Evolutionary conservation across 2,113 vertebrate genomes (phyloP).

Genomic region (Desmodus rotundus): DNA sequence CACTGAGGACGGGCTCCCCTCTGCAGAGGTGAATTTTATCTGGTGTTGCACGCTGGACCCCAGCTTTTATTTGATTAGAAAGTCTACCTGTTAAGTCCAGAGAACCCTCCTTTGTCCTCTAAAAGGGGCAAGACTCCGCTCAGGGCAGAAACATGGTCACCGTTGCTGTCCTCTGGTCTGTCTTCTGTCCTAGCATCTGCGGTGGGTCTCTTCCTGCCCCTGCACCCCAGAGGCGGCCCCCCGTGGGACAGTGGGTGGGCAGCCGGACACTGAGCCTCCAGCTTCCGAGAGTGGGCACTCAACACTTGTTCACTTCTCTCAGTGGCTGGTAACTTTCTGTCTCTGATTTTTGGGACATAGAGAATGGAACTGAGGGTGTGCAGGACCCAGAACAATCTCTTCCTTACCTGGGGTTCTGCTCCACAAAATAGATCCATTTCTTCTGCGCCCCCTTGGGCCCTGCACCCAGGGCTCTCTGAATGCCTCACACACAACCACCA

Average conservation of each 20-base stretch:
- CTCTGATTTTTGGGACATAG: background rate
- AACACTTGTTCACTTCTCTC: background rate
- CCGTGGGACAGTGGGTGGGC: background rate
- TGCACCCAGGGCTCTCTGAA: background rate
- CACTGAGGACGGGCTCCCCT: background rate
- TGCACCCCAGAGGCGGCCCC: background rate
- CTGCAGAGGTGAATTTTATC: background rate
- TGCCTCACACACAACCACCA: background rate
- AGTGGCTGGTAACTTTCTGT: background rate
- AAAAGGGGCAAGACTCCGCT: background rate
- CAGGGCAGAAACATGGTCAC: background rate
- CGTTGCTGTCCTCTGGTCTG: background rate
- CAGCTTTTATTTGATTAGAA: background rate
- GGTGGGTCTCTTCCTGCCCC: background rate
- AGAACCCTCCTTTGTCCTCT: background rate
- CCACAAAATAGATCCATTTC: background rate
- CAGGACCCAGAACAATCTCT: background rate
- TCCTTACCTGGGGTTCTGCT: background rate
- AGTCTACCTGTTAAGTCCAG: background rate
- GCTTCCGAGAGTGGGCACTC: background rate
- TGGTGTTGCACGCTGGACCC: background rate
- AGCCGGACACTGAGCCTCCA: rapidly evolving
- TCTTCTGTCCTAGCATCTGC: background rate
- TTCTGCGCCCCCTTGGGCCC: rapidly evolving
- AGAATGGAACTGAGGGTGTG: background rate